Evolutionary conservation across 2,888 invertebrate genomes (phyloP).

Genomic region (Plagodis pulveraria): DNA sequence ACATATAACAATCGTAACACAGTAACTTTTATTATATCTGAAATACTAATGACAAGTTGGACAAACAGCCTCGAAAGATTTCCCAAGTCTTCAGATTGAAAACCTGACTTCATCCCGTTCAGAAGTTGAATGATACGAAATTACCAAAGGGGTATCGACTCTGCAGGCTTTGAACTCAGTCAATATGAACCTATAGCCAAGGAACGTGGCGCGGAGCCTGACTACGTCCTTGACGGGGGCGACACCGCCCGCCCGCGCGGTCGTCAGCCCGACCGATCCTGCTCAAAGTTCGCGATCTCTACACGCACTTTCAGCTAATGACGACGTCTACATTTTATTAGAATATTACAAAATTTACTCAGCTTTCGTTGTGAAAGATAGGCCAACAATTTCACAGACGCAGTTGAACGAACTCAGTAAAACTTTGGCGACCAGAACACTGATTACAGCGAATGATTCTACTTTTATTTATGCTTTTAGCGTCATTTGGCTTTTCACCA

Average conservation of each 20-base stretch:
- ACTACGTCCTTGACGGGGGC: constrained; percentile 37
- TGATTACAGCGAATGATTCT: constrained; percentile 7
- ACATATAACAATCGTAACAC: no score
- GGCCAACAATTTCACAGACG: no score
- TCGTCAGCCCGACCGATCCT: constrained; percentile 4
- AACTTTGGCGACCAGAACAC: constrained; percentile 5
- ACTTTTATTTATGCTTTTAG: constrained; percentile 10
- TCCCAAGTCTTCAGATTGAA: no score
- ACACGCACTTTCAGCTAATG: constrained; percentile 13
- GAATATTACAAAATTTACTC: background rate
- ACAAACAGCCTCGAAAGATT: no score
- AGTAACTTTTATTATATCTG: no score
- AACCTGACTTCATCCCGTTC: no score
- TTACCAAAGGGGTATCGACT: constrained; percentile 37
- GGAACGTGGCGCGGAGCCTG: constrained; percentile 45
- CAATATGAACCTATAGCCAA: constrained; percentile 43
- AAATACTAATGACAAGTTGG: no score
- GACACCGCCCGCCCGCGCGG: constrained; percentile 20
- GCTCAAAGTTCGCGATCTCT: constrained; percentile 25
- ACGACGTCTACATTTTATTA: constrained; percentile 7
- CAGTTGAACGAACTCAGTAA: background rate
- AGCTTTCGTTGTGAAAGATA: no score
- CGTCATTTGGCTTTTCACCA: constrained; percentile 36
- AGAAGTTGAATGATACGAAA: constrained; percentile 27
- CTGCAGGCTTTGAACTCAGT: constrained; percentile 40